Percentiles rank a stretch among this genome's conserved stretches.
phyloP scores from a whole-genome alignment of 2,113 vertebrate species.

The Pangasianodon gigas region DNA sequence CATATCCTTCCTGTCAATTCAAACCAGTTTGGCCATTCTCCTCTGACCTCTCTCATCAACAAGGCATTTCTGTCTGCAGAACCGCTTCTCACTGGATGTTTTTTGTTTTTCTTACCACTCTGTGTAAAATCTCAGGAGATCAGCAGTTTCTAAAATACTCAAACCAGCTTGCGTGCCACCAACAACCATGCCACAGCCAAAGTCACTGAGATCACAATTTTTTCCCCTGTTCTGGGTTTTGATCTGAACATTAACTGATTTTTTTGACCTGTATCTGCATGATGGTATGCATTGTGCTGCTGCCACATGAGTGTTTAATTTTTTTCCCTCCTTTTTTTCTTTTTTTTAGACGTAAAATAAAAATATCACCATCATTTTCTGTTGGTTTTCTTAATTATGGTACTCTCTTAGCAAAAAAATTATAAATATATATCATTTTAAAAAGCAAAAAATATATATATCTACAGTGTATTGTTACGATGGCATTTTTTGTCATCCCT shows the following conservation, averaged over 20 bases:
- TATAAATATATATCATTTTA: no score
- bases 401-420: background rate
- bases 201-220: background rate
- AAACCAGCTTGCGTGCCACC: background rate
- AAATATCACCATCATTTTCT: background rate
- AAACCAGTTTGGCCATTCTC: background rate
- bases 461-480: background rate
- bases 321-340: background rate
- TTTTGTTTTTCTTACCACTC: background rate
- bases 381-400: background rate
- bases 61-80: background rate
- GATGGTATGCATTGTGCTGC: no score
- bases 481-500: background rate
- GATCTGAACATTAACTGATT: background rate
- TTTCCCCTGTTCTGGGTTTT: background rate
- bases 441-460: background rate
- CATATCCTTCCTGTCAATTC: background rate
- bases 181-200: background rate
- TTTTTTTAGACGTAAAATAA: background rate
- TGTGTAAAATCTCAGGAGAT: background rate
- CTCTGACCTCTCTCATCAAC: background rate
- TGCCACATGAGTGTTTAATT: background rate
- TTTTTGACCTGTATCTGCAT: background rate
- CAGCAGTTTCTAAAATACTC: background rate
- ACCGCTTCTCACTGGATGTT: background rate